Base-by-base conservation (phyloP, 2,888 invertebrate species). In the Elegia similella region DNA sequence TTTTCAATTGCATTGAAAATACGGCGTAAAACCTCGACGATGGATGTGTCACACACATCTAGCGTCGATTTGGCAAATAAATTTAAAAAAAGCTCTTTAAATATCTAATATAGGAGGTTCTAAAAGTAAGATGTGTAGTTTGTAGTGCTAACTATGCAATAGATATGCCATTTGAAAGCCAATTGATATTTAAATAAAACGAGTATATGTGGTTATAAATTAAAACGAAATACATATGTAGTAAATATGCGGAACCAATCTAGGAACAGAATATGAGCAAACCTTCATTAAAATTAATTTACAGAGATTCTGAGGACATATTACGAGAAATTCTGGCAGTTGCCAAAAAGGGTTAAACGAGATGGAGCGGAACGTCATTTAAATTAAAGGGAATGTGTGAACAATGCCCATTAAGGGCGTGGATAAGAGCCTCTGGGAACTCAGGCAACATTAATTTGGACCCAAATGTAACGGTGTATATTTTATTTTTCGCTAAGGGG, bases 41-140 rank as follows among this genome's bases (percentile, higher is more conserved):
- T 42, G 17, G 30, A 53, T 30, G 52, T 42, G 29, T 53, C 43
- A 29, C 62, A 69, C 62, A 66, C 59, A 66, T 58, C 56, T 63
- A 55, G 63, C 66, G 57, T 32, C 67, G 67, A 63, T 59, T 55
- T 29, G 42, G 53, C 53, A 43, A 60, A 68, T 70, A 68, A 71
- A 70, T 63, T 68, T 55, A 48, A 59, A 58, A 69, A 61, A 76
- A 74, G 77, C 75, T 66, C 64, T 67, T 67, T 65, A 70, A 69
- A 23, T 64, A 70, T 70, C 63, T 67, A 67, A 46, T 61, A 23
- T 5, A 23, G 23, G 23, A 69, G 62, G 58, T 63, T 66, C 62
- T 50, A 59, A 30, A 50, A 50, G 29, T 30, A 38, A 38, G 29
- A 52, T 7, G n/a, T 52, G 16, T 29, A 52, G 23, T 29, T 13